Conservation (phyloP, 2,113 vertebrate genomes). For the Damaliscus lunatus region DNA sequence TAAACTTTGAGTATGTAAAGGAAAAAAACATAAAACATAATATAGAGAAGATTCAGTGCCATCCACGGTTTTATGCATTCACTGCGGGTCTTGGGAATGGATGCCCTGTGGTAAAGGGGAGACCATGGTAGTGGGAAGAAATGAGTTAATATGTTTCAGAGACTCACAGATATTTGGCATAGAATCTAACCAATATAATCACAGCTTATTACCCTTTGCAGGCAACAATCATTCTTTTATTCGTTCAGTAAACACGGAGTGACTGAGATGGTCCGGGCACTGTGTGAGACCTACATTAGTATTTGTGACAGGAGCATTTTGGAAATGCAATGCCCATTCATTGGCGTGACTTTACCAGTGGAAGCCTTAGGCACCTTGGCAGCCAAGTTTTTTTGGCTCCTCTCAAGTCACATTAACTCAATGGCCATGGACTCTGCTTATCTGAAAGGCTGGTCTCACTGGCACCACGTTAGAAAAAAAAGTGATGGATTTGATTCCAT, state of each 20-base stretch:
- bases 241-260: neutral
- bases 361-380: neutral
- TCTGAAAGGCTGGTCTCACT: constrained; percentile 41
- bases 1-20: neutral
- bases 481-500: constrained; percentile 22
- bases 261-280: neutral
- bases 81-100: neutral
- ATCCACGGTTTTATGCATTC: neutral
- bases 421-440: constrained; percentile 26
- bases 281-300: neutral
- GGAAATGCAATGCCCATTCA: constrained; percentile 12
- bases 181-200: constrained; percentile 13
- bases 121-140: neutral
- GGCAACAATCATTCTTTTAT: constrained; percentile 53
- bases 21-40: neutral
- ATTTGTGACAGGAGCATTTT: constrained; percentile 27
- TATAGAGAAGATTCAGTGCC: neutral
- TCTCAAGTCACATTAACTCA: constrained; percentile 39
- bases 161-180: constrained; percentile 27
- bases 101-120: no score
- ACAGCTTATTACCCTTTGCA: constrained; percentile 17
- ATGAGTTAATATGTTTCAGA: constrained; percentile 55
- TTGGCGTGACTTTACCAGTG: neutral
- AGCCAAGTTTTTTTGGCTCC: constrained; percentile 16
- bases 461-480: constrained; percentile 40